These are phyloP conservation scores for Apotomis betuletana DNA, from an alignment of 2,888 invertebrate species.

Conservation along the genomic window DNA sequence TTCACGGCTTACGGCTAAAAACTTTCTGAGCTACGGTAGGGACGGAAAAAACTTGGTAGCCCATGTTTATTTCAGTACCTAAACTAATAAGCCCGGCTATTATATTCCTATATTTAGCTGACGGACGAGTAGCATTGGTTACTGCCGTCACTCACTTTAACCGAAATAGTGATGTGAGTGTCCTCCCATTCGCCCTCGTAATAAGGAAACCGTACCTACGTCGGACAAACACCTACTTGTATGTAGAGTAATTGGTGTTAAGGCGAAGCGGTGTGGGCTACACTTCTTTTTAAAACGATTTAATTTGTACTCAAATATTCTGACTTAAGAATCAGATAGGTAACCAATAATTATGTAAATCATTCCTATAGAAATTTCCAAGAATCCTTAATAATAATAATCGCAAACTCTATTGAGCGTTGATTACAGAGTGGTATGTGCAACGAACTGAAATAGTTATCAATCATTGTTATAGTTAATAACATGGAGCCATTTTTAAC, in stretches of 20 bases:
- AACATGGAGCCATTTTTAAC: too few relatives aligned
- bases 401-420: too few relatives aligned
- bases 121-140: slow-evolving; percentile 18
- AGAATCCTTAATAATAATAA: too few relatives aligned
- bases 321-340: too few relatives aligned
- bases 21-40: slow-evolving; percentile 2
- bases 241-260: slow-evolving; percentile 13
- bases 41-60: slow-evolving; percentile 7
- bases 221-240: slow-evolving; percentile 14
- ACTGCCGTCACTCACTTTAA: slow-evolving; percentile 33
- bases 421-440: too few relatives aligned
- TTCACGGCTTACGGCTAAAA: too few relatives aligned
- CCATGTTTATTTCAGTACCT: slow-evolving; percentile 18
- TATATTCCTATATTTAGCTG: slow-evolving; percentile 35
- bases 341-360: too few relatives aligned
- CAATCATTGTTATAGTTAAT: too few relatives aligned
- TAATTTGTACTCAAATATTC: too few relatives aligned
- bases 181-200: slow-evolving; percentile 10
- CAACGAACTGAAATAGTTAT: too few relatives aligned
- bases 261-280: slow-evolving; percentile 18
- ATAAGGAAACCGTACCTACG: slow-evolving; percentile 27
- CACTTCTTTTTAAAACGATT: background rate
- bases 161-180: slow-evolving; percentile 23
- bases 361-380: too few relatives aligned
- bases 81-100: slow-evolving; percentile 18